Evolutionary conservation across 2,113 vertebrate genomes (phyloP).

Genomic region (Sphyrna mokarran): DNA sequence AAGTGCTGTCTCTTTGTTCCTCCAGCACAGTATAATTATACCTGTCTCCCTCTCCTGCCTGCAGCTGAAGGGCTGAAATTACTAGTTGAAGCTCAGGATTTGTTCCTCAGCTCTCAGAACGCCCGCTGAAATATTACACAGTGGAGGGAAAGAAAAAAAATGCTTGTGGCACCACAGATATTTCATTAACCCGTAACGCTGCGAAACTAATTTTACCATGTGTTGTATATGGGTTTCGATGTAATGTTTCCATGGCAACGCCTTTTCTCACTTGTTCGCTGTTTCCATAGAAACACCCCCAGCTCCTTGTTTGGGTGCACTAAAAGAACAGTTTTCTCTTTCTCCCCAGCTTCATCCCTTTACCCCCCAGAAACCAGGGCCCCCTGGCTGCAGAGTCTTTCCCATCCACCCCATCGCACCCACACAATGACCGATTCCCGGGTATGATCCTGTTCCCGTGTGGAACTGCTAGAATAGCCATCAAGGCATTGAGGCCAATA

Average conservation of each 20-base stretch:
- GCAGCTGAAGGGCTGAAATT: conserved; percentile 28
- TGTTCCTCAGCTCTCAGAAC: background rate
- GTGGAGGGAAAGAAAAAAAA: background rate
- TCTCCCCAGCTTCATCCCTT: background rate
- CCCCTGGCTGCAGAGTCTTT: background rate
- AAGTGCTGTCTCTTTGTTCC: conserved; percentile 14
- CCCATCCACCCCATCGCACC: background rate
- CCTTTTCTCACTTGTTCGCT: conserved; percentile 8
- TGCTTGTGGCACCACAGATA: background rate
- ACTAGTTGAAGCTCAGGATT: conserved; percentile 22
- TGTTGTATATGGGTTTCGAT: background rate
- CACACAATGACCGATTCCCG: background rate
- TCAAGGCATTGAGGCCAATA: background rate
- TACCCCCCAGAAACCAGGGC: no score
- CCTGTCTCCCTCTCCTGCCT: conserved; percentile 19
- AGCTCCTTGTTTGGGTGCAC: background rate
- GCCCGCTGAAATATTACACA: conserved; percentile 11
- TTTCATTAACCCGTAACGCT: conserved; percentile 17
- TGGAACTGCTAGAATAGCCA: background rate
- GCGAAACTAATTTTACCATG: background rate
- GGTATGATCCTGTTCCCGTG: background rate
- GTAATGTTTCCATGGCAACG: conserved; percentile 16
- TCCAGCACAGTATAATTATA: conserved; percentile 31
- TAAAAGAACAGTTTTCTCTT: background rate
- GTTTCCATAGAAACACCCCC: conserved; percentile 19